phyloP scores from a whole-genome alignment of 2,113 vertebrate genomes.

The Beaufortia kweichowensis region DNA sequence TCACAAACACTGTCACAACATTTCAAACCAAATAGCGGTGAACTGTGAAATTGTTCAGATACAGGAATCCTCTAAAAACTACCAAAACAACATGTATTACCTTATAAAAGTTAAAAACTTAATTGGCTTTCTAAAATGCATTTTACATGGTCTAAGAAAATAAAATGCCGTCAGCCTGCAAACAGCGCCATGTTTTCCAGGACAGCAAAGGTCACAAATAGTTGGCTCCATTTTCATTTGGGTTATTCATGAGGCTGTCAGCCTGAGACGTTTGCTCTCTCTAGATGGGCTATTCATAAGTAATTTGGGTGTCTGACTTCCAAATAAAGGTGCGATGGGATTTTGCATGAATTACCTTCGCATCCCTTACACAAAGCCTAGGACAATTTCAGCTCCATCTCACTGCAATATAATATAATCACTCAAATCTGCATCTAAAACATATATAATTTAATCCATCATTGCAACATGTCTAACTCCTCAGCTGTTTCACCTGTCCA shows the following conservation, averaged over 20 bases:
- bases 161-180: slow-evolving; percentile 13
- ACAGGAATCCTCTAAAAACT: background rate
- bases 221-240: slow-evolving; percentile 44
- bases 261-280: slow-evolving; percentile 40
- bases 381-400: slow-evolving; percentile 30
- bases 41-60: background rate
- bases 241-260: slow-evolving; percentile 55
- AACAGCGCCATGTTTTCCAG: slow-evolving; percentile 43
- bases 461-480: background rate
- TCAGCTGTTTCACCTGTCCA: background rate
- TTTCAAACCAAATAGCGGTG: background rate
- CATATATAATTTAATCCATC: slow-evolving; percentile 35
- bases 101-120: background rate
- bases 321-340: slow-evolving; percentile 52
- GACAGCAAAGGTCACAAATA: slow-evolving; percentile 51
- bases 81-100: background rate
- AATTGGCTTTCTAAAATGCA: slow-evolving; percentile 31
- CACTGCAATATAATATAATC: slow-evolving; percentile 37
- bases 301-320: slow-evolving; percentile 48
- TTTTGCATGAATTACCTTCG: slow-evolving; percentile 47
- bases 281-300: slow-evolving; percentile 53
- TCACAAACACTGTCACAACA: slow-evolving; percentile 11
- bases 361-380: slow-evolving; percentile 9
- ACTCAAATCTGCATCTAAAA: slow-evolving; percentile 42
- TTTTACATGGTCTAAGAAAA: slow-evolving; percentile 30